Evolutionary conservation across 2,888 invertebrate genomes (phyloP), one percentile per base, ranked within the genome.

Genomic region (Heliconius erato): DNA sequence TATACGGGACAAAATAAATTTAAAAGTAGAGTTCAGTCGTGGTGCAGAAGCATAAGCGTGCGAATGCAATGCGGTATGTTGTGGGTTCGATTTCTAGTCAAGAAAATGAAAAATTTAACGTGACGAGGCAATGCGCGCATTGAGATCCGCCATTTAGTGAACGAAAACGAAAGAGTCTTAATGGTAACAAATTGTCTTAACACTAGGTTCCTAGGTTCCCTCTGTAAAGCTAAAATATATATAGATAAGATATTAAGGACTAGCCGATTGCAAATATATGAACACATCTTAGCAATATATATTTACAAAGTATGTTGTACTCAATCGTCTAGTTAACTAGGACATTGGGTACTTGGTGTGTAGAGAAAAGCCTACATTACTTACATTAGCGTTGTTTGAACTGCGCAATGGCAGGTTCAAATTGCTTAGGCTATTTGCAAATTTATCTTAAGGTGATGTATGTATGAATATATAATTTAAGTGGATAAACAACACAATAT

Each of bases 291-390:
- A 28, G 67, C 40, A 67, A 78, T 78, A 78, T 78, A 28, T 77
- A 77, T 77, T 26, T 78, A 67, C 65, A 59, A 76, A 76, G 40
- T 49, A 59, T 12, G 6, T 16, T 67, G 65, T 65, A 67, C 26
- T 44, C 35, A 65, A 77, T 63, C n/a, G 19, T 49, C 26, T 49
- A 32, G 78, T 49, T 23, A 68, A 68, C 89, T 92, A 86, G 92
- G 93, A 83, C 89, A 90, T 86, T 90, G 86, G 91, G 91, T 32
- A 28, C 28, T 67, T 67, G n/a, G 88, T n/a, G 7, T 71, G 86
- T 86, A 89, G 86, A 89, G 90, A 91, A 91, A 91, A 92, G 88
- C 86, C 89, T 89, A 88, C 87, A 87, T 80, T 87, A 86, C 89
- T 79, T 63, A 82, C 80, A 69, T 83, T 79, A 85, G 83, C 87